These are phyloP conservation scores for Drosophila gaucha DNA, from an alignment of 2,888 invertebrate genomes.

Conservation along the genomic window DNA sequence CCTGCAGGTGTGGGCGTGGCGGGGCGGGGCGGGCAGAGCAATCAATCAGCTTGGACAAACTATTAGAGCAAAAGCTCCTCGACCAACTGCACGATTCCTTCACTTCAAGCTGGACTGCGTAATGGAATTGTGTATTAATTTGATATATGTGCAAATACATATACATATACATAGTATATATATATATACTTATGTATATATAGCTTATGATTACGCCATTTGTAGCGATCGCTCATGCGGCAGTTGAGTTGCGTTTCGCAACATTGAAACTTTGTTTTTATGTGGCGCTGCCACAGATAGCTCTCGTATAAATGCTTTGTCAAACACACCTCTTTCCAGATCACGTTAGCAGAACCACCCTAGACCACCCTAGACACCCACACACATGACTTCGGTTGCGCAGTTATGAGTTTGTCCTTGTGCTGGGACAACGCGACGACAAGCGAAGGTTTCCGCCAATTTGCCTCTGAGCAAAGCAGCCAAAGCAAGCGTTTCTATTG, in stretches of 20 bases:
- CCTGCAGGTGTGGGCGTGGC: slow-evolving; percentile 3
- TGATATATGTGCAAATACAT: background rate
- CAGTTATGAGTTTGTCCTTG: slow-evolving; percentile 56
- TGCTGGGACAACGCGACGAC: slow-evolving; percentile 34
- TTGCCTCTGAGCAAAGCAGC: slow-evolving; percentile 28
- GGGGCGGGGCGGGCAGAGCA: slow-evolving; percentile 21
- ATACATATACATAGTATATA: slow-evolving; percentile 2
- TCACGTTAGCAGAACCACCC: background rate
- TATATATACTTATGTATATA: slow-evolving; percentile 1
- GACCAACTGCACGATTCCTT: background rate
- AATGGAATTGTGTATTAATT: slow-evolving; percentile 31
- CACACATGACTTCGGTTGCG: slow-evolving; percentile 27
- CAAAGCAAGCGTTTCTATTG: background rate
- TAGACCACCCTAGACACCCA: background rate
- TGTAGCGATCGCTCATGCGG: slow-evolving; percentile 61
- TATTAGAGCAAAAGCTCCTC: slow-evolving; percentile 45
- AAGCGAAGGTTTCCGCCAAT: slow-evolving; percentile 61
- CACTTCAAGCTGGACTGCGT: slow-evolving; percentile 1
- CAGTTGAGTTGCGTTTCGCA: slow-evolving; percentile 28
- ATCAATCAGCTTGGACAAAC: slow-evolving; percentile 68
- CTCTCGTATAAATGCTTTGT: slow-evolving; percentile 5
- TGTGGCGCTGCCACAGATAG: slow-evolving; percentile 35
- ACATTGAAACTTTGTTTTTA: slow-evolving; percentile 29
- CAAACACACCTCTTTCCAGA: background rate
- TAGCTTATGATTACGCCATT: slow-evolving; percentile 46